phyloP scores from a whole-genome alignment of 2,797 vertebrate genomes.

The Anableps anableps region DNA sequence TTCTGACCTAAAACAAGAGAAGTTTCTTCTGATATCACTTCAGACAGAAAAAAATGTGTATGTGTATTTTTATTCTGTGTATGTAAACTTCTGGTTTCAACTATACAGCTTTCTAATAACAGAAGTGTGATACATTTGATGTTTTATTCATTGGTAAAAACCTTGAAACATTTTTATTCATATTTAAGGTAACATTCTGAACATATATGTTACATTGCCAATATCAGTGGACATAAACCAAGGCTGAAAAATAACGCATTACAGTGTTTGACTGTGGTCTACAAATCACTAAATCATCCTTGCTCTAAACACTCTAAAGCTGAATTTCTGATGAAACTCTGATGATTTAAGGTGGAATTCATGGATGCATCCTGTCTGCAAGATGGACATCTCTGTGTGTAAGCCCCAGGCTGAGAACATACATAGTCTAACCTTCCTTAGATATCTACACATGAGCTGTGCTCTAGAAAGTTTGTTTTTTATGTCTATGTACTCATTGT shows the following conservation, averaged over 20 bases:
- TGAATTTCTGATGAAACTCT: background rate
- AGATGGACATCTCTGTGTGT: background rate
- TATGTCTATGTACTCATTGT: background rate
- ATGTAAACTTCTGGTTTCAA: background rate
- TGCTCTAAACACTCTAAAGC: background rate
- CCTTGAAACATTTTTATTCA: background rate
- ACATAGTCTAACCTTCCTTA: background rate
- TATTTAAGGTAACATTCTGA: background rate
- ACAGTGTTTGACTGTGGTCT: background rate
- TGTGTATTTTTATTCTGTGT: no score
- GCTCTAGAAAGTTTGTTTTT: background rate
- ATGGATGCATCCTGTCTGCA: background rate
- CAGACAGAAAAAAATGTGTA: background rate
- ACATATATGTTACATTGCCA: background rate
- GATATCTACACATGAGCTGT: background rate
- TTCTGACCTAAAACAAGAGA: background rate
- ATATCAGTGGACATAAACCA: background rate
- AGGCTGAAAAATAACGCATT: background rate
- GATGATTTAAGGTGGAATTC: background rate
- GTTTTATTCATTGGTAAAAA: background rate
- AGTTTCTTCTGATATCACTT: background rate
- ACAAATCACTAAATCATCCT: background rate
- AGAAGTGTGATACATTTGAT: background rate
- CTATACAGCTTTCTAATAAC: background rate
- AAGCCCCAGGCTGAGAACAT: background rate